Conservation (phyloP, 2,113 vertebrate genomes). For the Gobiocypris rarus region DNA sequence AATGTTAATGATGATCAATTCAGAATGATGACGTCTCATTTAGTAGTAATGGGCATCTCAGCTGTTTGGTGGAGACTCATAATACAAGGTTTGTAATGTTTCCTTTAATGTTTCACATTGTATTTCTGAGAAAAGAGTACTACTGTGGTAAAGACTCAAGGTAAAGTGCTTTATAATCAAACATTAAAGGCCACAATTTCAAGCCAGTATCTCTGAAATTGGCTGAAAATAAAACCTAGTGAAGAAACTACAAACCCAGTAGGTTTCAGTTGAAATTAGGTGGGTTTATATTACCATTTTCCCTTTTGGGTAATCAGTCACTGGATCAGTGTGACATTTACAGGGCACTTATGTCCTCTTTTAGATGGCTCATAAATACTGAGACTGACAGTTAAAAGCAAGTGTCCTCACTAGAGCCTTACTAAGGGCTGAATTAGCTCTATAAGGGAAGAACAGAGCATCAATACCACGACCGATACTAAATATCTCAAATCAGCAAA, state of each 20-base stretch:
- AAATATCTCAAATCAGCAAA: background rate
- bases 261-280: background rate
- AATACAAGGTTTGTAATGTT: background rate
- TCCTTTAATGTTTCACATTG: background rate
- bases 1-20: background rate
- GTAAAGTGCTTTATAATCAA: background rate
- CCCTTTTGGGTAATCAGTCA: conserved; percentile 33
- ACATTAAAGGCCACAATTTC: background rate
- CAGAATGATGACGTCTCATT: background rate
- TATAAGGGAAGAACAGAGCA: conserved; percentile 1
- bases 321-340: conserved; percentile 50
- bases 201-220: conserved; percentile 9
- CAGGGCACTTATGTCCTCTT: conserved; percentile 40
- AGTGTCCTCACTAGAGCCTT: conserved; percentile 15
- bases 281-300: conserved; percentile 27
- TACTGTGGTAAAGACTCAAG: background rate
- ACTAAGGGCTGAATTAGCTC: conserved; percentile 7
- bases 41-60: background rate
- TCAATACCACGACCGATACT: background rate
- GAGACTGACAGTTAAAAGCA: background rate
- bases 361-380: conserved; percentile 52
- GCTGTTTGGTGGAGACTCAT: background rate
- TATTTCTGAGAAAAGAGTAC: background rate
- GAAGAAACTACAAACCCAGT: background rate
- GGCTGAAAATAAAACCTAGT: background rate